Evolutionary conservation across 2,888 invertebrate species (phyloP).

Genomic region (Lamellibrachia columna): DNA sequence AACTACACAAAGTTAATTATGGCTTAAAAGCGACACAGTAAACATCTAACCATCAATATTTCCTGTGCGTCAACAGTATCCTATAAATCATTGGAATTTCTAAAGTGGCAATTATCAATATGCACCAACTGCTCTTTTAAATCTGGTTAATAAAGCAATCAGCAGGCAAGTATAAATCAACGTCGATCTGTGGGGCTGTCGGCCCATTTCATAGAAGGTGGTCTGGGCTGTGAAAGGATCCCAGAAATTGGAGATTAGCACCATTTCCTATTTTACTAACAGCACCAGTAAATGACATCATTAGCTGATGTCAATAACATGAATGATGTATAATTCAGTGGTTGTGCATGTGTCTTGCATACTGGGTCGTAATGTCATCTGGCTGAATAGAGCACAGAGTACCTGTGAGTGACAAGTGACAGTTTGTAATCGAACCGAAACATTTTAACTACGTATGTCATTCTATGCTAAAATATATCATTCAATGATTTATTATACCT

Average conservation of each 20-base stretch:
- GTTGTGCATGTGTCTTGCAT: not conserved
- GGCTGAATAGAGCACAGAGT: not conserved
- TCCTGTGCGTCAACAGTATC: not conserved
- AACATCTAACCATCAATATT: constrained; percentile 11
- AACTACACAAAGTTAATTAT: not conserved
- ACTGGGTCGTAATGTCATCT: not conserved
- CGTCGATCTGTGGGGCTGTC: not conserved
- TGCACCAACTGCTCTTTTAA: not conserved
- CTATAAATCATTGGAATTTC: not conserved
- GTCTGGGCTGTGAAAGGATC: not conserved
- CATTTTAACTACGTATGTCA: no score
- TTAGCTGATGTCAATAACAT: constrained; percentile 6
- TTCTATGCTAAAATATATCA: no score
- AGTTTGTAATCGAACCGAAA: no score
- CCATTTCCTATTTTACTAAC: not conserved
- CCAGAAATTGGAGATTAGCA: constrained; percentile 16
- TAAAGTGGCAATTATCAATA: not conserved
- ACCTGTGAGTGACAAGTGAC: not conserved
- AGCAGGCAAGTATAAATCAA: constrained; percentile 5
- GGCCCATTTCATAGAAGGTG: not conserved
- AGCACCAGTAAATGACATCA: constrained; percentile 12
- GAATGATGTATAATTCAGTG: constrained; percentile 4
- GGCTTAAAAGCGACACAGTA: not conserved
- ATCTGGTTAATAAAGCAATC: not conserved
- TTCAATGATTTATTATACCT: no score